Evolutionary conservation across 2,888 invertebrate genomes (phyloP).

Genomic region (Dasysyrphus albostriatus): DNA sequence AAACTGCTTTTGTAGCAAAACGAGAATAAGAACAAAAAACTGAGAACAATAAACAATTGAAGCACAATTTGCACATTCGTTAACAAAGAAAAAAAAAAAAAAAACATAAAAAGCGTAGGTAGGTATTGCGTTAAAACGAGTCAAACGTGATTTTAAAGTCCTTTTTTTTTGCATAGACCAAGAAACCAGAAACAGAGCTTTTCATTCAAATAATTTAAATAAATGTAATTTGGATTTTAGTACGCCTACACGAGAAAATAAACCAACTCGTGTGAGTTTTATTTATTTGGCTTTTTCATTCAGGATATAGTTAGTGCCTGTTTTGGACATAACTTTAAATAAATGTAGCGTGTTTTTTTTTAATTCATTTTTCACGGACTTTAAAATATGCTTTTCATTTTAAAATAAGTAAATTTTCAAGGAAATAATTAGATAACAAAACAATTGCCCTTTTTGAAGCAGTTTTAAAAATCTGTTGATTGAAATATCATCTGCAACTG

Average conservation of each 20-base stretch:
- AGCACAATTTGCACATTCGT: constrained; percentile 72
- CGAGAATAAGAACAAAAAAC: constrained; percentile 3
- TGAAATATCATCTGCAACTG: no score
- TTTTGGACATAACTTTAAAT: no score
- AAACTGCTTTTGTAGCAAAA: constrained; percentile 11
- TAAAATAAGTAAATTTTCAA: no score
- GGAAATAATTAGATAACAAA: no score
- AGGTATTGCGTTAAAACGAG: constrained; percentile 6
- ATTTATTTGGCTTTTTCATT: no score
- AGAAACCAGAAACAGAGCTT: not conserved
- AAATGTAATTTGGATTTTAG: not conserved
- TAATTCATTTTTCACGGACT: no score
- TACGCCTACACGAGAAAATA: not conserved
- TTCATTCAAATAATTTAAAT: not conserved
- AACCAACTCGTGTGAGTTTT: no score
- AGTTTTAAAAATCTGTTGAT: no score
- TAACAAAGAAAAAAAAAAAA: constrained; percentile 1
- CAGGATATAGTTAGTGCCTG: no score
- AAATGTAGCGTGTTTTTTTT: no score
- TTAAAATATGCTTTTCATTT: no score
- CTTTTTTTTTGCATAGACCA: not conserved
- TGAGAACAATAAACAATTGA: constrained; percentile 40
- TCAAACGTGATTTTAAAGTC: not conserved
- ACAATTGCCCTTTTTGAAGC: no score
- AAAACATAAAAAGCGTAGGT: constrained; percentile 24